These are phyloP conservation scores for Drosophila birchii DNA, from an alignment of 2,888 invertebrate species.

Conservation along the genomic window DNA sequence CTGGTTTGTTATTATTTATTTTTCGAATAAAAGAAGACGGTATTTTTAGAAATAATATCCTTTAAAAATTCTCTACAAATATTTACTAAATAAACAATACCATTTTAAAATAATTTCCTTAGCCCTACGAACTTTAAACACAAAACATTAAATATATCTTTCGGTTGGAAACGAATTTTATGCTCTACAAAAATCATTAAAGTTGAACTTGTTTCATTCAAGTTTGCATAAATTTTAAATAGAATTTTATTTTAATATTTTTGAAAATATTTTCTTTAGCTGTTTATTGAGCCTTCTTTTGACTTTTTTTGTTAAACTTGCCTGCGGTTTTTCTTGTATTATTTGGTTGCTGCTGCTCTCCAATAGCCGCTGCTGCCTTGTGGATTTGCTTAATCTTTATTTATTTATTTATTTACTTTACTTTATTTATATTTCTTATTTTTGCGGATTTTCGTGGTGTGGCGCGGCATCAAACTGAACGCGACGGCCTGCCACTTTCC, in stretches of 20 bases:
- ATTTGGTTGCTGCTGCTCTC: conserved; percentile 43
- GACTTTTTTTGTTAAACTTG: conserved; percentile 52
- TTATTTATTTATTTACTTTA: conserved; percentile 6
- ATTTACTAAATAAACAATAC: not conserved
- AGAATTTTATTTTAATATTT: not conserved
- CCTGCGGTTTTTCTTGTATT: conserved; percentile 57
- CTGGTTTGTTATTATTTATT: not conserved
- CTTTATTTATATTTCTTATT: conserved; percentile 13
- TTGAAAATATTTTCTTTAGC: not conserved
- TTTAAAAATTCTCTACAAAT: not conserved
- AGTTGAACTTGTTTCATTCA: not conserved
- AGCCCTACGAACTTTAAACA: not conserved
- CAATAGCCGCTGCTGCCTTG: conserved; percentile 32
- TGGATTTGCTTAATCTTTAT: conserved; percentile 4
- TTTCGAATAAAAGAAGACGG: not conserved
- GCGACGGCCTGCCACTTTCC: conserved; percentile 69
- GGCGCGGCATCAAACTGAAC: conserved; percentile 41
- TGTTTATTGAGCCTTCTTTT: not conserved
- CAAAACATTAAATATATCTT: not conserved
- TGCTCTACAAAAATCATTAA: not conserved
- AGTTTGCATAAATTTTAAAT: not conserved
- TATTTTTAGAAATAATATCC: not conserved
- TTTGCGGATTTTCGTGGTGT: conserved; percentile 26
- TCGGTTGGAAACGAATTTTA: no score
- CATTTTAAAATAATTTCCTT: not conserved